Percentiles rank a stretch among this genome's conserved stretches.
These are phyloP conservation scores for Ditula angustiorana DNA, from an alignment of 2,888 invertebrate genomes.

Conservation along the genomic window DNA sequence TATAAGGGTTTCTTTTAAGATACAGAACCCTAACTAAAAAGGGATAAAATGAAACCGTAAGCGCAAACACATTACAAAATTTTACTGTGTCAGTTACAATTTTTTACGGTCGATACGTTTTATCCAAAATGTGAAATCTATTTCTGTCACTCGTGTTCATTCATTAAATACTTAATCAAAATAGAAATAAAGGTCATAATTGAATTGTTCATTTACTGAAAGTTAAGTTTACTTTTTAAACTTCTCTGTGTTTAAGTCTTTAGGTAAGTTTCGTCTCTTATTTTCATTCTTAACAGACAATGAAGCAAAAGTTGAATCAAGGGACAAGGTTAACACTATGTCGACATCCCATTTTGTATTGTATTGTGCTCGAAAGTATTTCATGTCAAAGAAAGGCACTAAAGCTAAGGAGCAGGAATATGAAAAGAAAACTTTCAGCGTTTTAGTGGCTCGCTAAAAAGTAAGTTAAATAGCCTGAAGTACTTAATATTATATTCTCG, in stretches of 20 bases:
- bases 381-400: slow-evolving; percentile 15
- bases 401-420: slow-evolving; percentile 23
- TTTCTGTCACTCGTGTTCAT: too few species aligned
- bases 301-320: slow-evolving; percentile 61
- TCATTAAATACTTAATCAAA: too few species aligned
- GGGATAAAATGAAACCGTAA: neutral
- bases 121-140: too few species aligned
- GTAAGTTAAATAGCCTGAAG: slow-evolving; percentile 14
- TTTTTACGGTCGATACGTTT: neutral
- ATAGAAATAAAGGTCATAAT: too few species aligned
- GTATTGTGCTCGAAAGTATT: slow-evolving; percentile 27
- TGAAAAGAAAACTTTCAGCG: slow-evolving; percentile 25
- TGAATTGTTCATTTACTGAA: too few species aligned
- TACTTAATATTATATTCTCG: too few species aligned
- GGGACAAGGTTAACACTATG: slow-evolving; percentile 63
- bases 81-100: neutral
- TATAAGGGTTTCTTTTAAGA: too few species aligned
- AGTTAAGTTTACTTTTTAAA: too few species aligned
- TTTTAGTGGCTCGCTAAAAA: slow-evolving; percentile 2
- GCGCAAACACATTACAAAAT: neutral
- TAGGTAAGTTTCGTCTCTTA: too few species aligned
- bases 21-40: too few species aligned
- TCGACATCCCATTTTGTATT: slow-evolving; percentile 59
- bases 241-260: neutral
- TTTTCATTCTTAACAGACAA: slow-evolving; percentile 59